Evolutionary conservation across 2,113 vertebrate species (phyloP).

Genomic region (Xenopus tropicalis): DNA sequence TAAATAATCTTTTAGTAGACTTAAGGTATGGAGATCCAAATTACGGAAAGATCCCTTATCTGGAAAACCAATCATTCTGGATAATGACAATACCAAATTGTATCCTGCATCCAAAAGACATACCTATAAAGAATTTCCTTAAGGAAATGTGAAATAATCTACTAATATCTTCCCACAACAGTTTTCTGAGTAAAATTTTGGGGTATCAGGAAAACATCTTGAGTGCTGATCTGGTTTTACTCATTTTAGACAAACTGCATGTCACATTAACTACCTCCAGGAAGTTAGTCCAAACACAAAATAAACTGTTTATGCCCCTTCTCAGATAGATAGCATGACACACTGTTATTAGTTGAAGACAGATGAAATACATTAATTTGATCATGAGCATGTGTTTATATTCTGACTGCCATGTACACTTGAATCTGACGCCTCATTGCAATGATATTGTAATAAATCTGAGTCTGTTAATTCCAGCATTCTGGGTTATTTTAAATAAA

Average conservation of each 20-base stretch:
- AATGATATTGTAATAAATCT: constrained; percentile 62
- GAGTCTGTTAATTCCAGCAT: constrained; percentile 44
- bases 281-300: constrained; percentile 97
- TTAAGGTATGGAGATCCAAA: no score
- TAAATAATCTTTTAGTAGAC: no score
- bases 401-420: constrained; percentile 73
- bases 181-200: constrained; percentile 73
- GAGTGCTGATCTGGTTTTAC: constrained; percentile 89
- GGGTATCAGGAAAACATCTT: constrained; percentile 95
- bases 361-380: constrained; percentile 88
- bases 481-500: neutral
- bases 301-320: constrained; percentile 95
- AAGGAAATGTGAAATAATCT: constrained; percentile 48
- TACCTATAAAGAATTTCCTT: no score
- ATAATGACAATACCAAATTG: no score
- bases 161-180: constrained; percentile 61
- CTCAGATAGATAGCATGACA: constrained; percentile 87
- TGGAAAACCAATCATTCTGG: no score
- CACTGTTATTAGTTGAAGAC: constrained; percentile 88
- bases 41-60: no score
- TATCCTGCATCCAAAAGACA: no score
- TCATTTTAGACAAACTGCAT: constrained; percentile 90
- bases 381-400: constrained; percentile 86
- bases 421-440: constrained; percentile 59
- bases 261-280: constrained; percentile 91